A percentile compares a stretch with the other conserved stretches of the same genome.
Evolutionary conservation across 2,113 vertebrate species (phyloP).

Genomic region (Callithrix jacchus): DNA sequence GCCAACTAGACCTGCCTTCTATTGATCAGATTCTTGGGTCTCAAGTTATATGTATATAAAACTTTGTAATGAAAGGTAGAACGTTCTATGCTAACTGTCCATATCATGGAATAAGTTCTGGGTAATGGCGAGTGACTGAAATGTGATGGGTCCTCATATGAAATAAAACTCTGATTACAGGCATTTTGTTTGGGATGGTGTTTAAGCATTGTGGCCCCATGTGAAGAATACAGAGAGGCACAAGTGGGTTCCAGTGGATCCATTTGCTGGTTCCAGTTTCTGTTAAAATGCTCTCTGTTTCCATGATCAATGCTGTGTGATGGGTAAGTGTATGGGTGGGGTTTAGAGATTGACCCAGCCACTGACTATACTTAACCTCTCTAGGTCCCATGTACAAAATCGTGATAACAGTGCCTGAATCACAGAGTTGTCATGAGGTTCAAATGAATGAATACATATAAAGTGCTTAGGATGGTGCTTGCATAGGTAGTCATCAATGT

Average conservation of each 20-base stretch:
- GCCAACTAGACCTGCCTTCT: not conserved
- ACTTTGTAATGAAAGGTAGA: not conserved
- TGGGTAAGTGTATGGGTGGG: not conserved
- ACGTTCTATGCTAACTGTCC: not conserved
- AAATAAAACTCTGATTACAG: not conserved
- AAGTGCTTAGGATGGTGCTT: not conserved
- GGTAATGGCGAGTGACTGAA: not conserved
- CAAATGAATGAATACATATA: not conserved
- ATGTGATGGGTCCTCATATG: no score
- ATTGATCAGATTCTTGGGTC: not conserved
- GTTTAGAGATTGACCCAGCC: not conserved
- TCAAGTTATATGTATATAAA: not conserved
- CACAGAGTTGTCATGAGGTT: not conserved
- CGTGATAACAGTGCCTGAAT: not conserved
- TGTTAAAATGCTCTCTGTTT: not conserved
- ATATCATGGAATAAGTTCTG: not conserved
- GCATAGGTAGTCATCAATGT: not conserved
- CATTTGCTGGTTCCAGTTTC: not conserved
- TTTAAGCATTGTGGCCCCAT: not conserved
- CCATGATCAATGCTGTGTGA: not conserved
- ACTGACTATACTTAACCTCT: not conserved
- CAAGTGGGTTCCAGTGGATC: not conserved
- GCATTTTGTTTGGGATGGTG: not conserved
- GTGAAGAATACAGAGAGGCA: not conserved
- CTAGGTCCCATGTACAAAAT: not conserved